A percentile compares a stretch with the other conserved stretches of the same genome.
phyloP scores from a whole-genome alignment of 2,888 invertebrate genomes.

The Amblyjoppa proteus region DNA sequence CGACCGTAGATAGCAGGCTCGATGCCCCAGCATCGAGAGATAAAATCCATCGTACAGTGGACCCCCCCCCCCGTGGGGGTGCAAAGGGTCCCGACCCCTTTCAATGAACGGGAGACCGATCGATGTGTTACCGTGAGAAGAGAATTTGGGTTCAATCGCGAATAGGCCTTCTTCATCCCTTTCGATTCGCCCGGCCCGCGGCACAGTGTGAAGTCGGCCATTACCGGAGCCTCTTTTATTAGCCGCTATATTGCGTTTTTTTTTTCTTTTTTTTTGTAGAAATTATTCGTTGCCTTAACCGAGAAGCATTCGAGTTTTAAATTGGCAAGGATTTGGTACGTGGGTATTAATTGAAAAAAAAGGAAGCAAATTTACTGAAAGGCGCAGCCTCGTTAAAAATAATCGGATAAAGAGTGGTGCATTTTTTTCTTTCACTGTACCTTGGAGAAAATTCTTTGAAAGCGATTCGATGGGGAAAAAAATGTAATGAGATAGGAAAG shows the following conservation, averaged over 20 bases:
- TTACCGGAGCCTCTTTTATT: background rate
- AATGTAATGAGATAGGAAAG: background rate
- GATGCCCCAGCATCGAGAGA: constrained; percentile 58
- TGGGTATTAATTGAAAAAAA: background rate
- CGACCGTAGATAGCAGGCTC: constrained; percentile 62
- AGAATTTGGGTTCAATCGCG: constrained; percentile 25
- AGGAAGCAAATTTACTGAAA: background rate
- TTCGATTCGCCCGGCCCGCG: background rate
- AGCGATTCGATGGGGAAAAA: background rate
- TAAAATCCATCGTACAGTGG: constrained; percentile 37
- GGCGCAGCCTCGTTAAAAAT: background rate
- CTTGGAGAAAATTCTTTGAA: background rate
- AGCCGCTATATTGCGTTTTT: background rate
- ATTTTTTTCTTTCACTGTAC: background rate
- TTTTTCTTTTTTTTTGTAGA: background rate
- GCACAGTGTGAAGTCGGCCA: background rate
- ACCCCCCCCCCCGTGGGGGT: background rate
- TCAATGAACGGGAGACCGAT: constrained; percentile 59
- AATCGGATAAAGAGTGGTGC: background rate
- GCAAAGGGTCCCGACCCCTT: constrained; percentile 52
- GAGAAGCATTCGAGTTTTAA: background rate
- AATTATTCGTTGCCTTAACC: background rate
- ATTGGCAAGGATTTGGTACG: background rate
- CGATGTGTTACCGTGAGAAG: constrained; percentile 39
- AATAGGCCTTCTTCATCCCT: constrained; percentile 4